Percentiles rank a stretch among this genome's conserved stretches.
Conservation (phyloP, 1,140 invertebrate genomes). For the Cydia pomonella region DNA sequence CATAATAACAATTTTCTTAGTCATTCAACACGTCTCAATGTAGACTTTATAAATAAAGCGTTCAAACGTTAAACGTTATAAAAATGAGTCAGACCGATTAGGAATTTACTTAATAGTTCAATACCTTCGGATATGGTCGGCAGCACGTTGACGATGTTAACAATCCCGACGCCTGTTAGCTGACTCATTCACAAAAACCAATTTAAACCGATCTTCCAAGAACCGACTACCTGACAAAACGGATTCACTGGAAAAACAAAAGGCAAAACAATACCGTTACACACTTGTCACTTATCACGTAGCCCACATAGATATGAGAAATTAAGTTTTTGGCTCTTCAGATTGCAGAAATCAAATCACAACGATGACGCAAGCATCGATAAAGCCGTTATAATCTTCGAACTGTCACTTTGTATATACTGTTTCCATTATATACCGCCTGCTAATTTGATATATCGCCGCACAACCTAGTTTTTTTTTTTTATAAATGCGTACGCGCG, state of each 20-base stretch:
- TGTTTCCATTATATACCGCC: conserved; percentile 63
- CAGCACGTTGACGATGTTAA: conserved; percentile 77
- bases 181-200: conserved; percentile 78
- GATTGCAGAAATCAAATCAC: conserved; percentile 48
- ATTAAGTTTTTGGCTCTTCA: conserved; percentile 55
- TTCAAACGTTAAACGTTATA: background rate
- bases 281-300: conserved; percentile 69
- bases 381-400: conserved; percentile 50
- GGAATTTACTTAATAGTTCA: conserved; percentile 2
- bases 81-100: background rate
- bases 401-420: conserved; percentile 58
- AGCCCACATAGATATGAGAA: conserved; percentile 65
- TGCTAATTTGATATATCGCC: conserved; percentile 62
- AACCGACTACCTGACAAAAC: conserved; percentile 52
- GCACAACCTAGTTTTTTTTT: conserved; percentile 60
- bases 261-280: conserved; percentile 57
- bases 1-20: background rate
- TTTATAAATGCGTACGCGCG: conserved; percentile 53
- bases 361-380: conserved; percentile 44
- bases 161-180: conserved; percentile 76
- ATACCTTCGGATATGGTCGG: conserved; percentile 76
- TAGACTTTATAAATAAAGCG: background rate
- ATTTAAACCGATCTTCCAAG: conserved; percentile 54
- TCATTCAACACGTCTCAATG: background rate
- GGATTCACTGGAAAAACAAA: conserved; percentile 47